Conservation (phyloP, 1,140 invertebrate genomes). For the Pseudomyrmex gracilis region DNA sequence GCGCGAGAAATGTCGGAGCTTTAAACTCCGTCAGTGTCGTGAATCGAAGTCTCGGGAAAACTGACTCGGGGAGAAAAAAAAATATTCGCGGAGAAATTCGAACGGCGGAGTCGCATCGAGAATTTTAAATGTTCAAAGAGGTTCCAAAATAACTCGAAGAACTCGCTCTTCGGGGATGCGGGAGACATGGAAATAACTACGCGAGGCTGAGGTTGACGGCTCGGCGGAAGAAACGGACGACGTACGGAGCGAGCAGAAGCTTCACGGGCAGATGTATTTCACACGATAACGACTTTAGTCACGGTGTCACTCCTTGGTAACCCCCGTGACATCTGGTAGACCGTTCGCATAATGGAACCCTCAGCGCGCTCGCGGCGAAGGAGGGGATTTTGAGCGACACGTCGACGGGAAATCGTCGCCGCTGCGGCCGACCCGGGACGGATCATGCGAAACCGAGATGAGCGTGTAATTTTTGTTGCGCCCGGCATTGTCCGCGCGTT, state of each 20-base stretch:
- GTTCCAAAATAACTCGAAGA: neutral
- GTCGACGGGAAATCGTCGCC: constrained; percentile 68
- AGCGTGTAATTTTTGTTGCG: constrained; percentile 77
- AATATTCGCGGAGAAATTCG: too few species aligned
- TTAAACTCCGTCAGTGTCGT: too few species aligned
- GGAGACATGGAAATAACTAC: constrained; percentile 1
- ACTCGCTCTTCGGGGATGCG: too few species aligned
- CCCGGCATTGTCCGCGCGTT: constrained; percentile 43
- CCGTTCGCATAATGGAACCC: constrained; percentile 73
- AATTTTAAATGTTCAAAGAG: too few species aligned
- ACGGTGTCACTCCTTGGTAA: constrained; percentile 74
- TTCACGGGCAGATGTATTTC: constrained; percentile 76
- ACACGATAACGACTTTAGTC: constrained; percentile 79
- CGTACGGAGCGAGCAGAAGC: neutral
- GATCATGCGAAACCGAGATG: constrained; percentile 79
- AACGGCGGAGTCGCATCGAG: too few species aligned
- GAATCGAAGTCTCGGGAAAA: too few species aligned
- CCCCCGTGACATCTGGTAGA: constrained; percentile 75
- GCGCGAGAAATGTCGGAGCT: too few species aligned
- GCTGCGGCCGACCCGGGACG: constrained; percentile 37
- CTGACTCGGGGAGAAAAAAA: too few species aligned
- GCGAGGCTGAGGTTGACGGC: neutral
- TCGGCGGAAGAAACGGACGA: neutral
- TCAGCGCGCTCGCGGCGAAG: constrained; percentile 46
- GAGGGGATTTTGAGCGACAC: neutral